phyloP scores from a whole-genome alignment of 37 sponge, comb jelly and placozoan genomes.

The Geodia barretti region DNA sequence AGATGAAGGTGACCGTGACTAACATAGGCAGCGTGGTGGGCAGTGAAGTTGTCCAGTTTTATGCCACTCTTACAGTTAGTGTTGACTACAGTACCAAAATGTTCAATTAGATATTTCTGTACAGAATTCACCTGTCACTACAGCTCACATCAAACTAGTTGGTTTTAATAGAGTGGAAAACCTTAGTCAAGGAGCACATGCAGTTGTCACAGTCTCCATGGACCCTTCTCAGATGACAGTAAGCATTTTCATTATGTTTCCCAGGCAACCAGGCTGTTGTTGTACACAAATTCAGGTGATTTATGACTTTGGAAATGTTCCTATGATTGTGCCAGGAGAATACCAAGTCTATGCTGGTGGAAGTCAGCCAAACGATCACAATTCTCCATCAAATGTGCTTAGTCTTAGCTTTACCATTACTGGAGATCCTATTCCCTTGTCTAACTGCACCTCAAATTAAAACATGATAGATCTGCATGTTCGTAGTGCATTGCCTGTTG shows the following conservation, averaged over 20 bases:
- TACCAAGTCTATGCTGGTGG: constrained; percentile 42
- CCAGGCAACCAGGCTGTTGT: background rate
- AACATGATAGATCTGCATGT: too few relatives aligned
- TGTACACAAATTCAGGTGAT: constrained; percentile 10
- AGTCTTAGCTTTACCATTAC: background rate
- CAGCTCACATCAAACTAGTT: constrained; percentile 27
- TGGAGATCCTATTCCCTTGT: constrained; percentile 2
- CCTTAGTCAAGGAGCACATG: background rate
- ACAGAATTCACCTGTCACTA: constrained; percentile 35
- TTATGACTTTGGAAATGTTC: constrained; percentile 10
- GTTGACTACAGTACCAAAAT: background rate
- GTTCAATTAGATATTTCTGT: background rate
- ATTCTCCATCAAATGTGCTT: constrained; percentile 18
- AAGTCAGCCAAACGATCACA: constrained; percentile 23
- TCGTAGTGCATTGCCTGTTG: too few relatives aligned
- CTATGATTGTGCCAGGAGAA: constrained; percentile 36
- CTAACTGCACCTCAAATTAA: too few relatives aligned
- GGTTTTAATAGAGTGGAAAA: constrained; percentile 7
- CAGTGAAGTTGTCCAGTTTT: constrained; percentile 40
- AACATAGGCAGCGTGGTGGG: constrained; percentile 18
- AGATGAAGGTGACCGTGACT: constrained; percentile 23
- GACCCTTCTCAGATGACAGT: constrained; percentile 31
- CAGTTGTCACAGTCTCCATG: background rate
- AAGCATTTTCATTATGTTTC: background rate
- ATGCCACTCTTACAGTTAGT: constrained; percentile 15